These are phyloP conservation scores for Steinernema khuongi DNA, from an alignment of 1,140 invertebrate genomes.

Conservation along the genomic window DNA sequence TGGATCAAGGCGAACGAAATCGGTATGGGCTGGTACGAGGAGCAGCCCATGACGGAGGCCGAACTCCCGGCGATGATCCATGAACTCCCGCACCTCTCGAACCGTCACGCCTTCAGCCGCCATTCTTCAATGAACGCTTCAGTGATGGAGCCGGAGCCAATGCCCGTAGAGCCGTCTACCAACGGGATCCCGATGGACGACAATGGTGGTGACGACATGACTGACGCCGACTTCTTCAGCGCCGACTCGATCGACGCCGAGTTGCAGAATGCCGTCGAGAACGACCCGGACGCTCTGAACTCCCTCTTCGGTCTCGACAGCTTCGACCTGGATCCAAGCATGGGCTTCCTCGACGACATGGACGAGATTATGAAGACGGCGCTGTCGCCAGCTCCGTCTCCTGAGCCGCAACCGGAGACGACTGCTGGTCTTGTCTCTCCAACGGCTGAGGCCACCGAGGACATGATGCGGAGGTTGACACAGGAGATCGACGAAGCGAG, in stretches of 20 bases:
- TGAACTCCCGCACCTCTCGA: constrained; percentile 29
- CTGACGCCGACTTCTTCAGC: not conserved
- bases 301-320: not conserved
- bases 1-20: constrained; percentile 23
- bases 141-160: not conserved
- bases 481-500: not conserved
- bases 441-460: not conserved
- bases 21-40: constrained; percentile 23
- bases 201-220: not conserved
- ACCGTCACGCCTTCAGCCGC: constrained; percentile 16
- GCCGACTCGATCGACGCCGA: not conserved
- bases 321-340: not conserved
- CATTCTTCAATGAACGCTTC: not conserved
- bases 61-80: constrained; percentile 26
- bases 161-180: not conserved
- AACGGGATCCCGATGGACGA: constrained; percentile 9
- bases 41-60: constrained; percentile 26
- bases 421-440: not conserved
- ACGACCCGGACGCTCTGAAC: not conserved
- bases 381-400: not conserved
- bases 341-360: not conserved
- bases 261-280: not conserved
- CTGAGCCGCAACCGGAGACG: not conserved
- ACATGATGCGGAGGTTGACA: not conserved
- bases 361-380: not conserved